A percentile compares a stretch with the other conserved stretches of the same genome.
phyloP scores from a whole-genome alignment of 2,888 invertebrate genomes.

The Crocallis elinguaria region DNA sequence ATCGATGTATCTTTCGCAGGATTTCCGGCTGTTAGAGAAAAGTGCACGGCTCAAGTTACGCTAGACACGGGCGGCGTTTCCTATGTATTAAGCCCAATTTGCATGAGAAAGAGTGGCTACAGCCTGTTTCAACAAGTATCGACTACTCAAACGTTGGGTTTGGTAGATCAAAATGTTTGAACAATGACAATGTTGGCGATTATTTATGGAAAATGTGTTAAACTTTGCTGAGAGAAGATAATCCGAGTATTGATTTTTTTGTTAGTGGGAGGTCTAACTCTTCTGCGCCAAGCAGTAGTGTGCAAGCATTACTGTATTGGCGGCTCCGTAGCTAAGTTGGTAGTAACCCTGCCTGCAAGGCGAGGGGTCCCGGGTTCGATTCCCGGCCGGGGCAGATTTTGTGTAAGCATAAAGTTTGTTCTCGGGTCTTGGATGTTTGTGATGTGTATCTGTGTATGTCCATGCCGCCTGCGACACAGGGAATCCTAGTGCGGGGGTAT shows the following conservation, averaged over 20 bases:
- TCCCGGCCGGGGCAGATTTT: too few species aligned
- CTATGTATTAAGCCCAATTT: slow-evolving; percentile 50
- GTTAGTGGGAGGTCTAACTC: too few species aligned
- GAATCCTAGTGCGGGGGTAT: too few species aligned
- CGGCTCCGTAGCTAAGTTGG: too few species aligned
- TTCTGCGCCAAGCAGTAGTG: too few species aligned
- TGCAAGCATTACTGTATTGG: too few species aligned
- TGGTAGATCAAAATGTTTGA: slow-evolving; percentile 39
- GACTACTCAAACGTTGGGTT: slow-evolving; percentile 45
- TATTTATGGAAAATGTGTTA: background rate
- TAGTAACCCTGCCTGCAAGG: too few species aligned
- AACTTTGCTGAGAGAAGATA: background rate
- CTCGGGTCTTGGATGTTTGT: too few species aligned
- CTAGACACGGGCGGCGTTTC: slow-evolving; percentile 39
- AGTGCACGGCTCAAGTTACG: slow-evolving; percentile 37
- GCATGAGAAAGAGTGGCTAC: slow-evolving; percentile 58
- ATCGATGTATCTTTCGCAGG: slow-evolving; percentile 21
- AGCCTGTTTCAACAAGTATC: slow-evolving; percentile 46
- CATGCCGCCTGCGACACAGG: too few species aligned
- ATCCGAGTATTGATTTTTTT: background rate
- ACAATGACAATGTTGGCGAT: slow-evolving; percentile 29
- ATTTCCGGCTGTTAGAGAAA: slow-evolving; percentile 23
- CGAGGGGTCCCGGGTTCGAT: too few species aligned
- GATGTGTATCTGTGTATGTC: too few species aligned
- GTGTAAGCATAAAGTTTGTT: too few species aligned